These are phyloP conservation scores for Myotis daubentonii DNA, from an alignment of 2,797 vertebrate genomes.

Conservation along the genomic window DNA sequence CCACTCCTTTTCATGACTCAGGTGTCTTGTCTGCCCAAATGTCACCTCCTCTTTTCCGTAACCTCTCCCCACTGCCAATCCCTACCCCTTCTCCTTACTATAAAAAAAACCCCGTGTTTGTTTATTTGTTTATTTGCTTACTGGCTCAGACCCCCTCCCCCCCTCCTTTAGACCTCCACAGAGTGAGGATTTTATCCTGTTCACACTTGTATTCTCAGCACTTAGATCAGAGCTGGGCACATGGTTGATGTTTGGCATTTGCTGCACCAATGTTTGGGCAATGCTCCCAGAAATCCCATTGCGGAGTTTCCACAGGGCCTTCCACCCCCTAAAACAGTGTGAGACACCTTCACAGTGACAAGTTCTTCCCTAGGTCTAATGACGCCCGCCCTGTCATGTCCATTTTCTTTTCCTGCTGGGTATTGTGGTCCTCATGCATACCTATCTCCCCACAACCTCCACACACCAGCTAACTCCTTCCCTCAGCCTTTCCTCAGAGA, in stretches of 20 bases:
- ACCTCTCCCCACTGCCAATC: not conserved
- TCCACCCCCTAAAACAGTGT: not conserved
- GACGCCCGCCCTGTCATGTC: not conserved
- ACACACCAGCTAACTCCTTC: not conserved
- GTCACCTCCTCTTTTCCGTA: not conserved
- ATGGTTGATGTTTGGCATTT: conserved; percentile 60
- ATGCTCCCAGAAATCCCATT: not conserved
- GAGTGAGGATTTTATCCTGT: not conserved
- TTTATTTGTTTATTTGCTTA: not conserved
- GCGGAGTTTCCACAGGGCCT: not conserved
- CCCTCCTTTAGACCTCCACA: not conserved
- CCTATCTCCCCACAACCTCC: not conserved
- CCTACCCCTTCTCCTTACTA: not conserved
- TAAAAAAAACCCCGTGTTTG: not conserved
- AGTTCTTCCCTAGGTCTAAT: not conserved
- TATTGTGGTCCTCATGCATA: not conserved
- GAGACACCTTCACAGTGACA: not conserved
- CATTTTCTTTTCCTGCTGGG: not conserved
- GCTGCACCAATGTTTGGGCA: not conserved
- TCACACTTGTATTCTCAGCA: not conserved
- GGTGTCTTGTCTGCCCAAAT: not conserved
- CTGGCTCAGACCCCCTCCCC: not conserved
- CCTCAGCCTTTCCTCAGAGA: not conserved
- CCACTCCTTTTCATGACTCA: not conserved
- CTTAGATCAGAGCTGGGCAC: not conserved